Percentiles rank a stretch among this genome's conserved stretches.
phyloP scores from a whole-genome alignment of 2,888 invertebrate species.

The Empis stercorea region DNA sequence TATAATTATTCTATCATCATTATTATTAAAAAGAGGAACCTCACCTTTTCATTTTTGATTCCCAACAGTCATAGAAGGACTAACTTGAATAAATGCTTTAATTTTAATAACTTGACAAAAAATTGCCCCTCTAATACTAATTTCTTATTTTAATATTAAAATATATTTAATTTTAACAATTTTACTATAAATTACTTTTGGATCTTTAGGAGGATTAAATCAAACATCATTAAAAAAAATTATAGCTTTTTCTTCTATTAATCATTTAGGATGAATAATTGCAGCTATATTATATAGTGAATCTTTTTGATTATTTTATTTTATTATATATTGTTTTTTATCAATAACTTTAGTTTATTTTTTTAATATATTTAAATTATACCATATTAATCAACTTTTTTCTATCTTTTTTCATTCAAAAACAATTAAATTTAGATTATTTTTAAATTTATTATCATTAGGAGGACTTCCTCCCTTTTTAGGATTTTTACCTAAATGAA shows the following conservation, averaged over 20 bases:
- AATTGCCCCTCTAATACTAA: conserved; percentile 45
- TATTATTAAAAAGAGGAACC: conserved; percentile 44
- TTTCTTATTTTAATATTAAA: conserved; percentile 38
- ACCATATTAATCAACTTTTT: conserved; percentile 41
- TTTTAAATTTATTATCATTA: conserved; percentile 43
- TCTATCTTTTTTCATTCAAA: conserved; percentile 27
- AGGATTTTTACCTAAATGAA: conserved; percentile 50
- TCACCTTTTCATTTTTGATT: conserved; percentile 48
- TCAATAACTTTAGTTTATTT: conserved; percentile 36
- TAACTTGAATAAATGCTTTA: conserved; percentile 43
- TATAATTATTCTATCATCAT: conserved; percentile 33
- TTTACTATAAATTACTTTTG: conserved; percentile 38
- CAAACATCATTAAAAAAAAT: conserved; percentile 45
- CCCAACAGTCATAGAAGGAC: conserved; percentile 44
- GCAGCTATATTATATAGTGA: conserved; percentile 37
- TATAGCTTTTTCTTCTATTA: conserved; percentile 49
- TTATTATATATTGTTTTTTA: conserved; percentile 38
- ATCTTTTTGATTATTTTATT: conserved; percentile 39
- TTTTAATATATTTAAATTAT: conserved; percentile 40
- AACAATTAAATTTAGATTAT: conserved; percentile 39
- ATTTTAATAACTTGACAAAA: conserved; percentile 51
- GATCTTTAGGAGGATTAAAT: conserved; percentile 41
- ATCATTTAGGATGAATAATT: conserved; percentile 47
- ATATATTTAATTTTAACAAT: conserved; percentile 37
- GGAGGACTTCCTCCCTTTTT: conserved; percentile 46